Evolutionary conservation across 2,888 invertebrate genomes (phyloP), one percentile per base, ranked within the genome.

Genomic region (Clitarchus hookeri): DNA sequence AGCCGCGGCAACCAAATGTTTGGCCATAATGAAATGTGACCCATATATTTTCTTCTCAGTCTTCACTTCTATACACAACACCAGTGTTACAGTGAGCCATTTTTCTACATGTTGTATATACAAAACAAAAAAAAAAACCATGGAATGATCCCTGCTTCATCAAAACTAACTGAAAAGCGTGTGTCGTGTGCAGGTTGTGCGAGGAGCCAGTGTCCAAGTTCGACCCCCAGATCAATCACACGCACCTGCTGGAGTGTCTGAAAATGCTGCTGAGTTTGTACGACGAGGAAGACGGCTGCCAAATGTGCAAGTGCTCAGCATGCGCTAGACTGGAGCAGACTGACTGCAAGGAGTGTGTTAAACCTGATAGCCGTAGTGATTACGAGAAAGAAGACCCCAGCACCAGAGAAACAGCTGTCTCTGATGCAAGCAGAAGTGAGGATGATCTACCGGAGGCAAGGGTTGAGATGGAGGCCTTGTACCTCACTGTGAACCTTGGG

Each of bases 211-310:
- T 93, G 6, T 91, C 91, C 48, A 92, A 93, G 86, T 97, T 94
- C 91, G 95, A 96, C 90, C 93, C 95, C 48, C 93, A 94, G 84
- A 93, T 97, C 9, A 96, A 97, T 89, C 92, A 92, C 87, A 94
- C 94, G 88, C 95, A 96, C 90, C 91, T 96, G 84, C 91, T 94
- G 87, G 96, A 97, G 91, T 96, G 96, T 90, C 91, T 96, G 9
- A 95, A 95, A 90, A 93, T 94, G 89, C 92, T 95, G 86, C 91
- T 96, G 0, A 91, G 91, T 84, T 92, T 94, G 79, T 95, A 94
- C 89, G 94, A 95, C 89, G 90, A 91, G 48, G 90, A 91, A 79
- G 91, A 92, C 80, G 88, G 88, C 27, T 85, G 84, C 78, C 80
- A 16, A 1, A 9, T 44, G 26, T 65, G 8, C 23, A 4, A 8